Conservation (phyloP, 2,888 invertebrate species). For the Thecocarcelia acutangulata region DNA sequence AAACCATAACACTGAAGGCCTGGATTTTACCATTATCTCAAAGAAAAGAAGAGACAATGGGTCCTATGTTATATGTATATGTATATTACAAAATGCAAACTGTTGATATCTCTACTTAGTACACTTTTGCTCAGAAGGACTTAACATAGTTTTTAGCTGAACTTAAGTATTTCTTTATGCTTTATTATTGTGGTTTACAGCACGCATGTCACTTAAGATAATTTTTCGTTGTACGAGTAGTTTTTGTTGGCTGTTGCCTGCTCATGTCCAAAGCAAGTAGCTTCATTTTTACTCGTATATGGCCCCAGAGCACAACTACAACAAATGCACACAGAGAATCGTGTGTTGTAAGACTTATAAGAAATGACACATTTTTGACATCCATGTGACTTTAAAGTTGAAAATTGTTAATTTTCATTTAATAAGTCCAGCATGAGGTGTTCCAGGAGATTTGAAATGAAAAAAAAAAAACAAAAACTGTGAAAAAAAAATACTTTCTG, state of each 20-base stretch:
- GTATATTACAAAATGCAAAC: too few relatives aligned
- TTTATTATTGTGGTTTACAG: conserved; percentile 67
- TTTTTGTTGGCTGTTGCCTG: conserved; percentile 42
- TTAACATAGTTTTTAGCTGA: conserved; percentile 7
- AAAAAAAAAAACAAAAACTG: conserved; percentile 12
- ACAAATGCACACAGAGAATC: conserved; percentile 18
- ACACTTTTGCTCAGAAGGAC: neutral
- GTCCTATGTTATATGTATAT: too few relatives aligned
- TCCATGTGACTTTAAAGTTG: conserved; percentile 65
- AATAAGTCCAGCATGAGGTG: conserved; percentile 61
- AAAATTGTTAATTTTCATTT: conserved; percentile 68
- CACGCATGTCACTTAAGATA: conserved; percentile 68
- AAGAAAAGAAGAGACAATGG: too few relatives aligned
- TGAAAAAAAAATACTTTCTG: conserved; percentile 27
- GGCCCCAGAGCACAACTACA: conserved; percentile 43
- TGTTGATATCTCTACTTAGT: conserved; percentile 28
- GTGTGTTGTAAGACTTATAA: conserved; percentile 54
- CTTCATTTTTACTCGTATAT: conserved; percentile 59
- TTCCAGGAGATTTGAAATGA: conserved; percentile 14
- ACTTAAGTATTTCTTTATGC: conserved; percentile 64
- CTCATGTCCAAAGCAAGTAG: conserved; percentile 65
- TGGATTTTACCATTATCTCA: too few relatives aligned
- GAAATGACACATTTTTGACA: conserved; percentile 69
- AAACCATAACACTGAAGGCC: too few relatives aligned
- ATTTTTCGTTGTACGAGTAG: conserved; percentile 45